Percentiles rank a stretch among this genome's conserved stretches.
phyloP scores from a whole-genome alignment of 2,888 invertebrate genomes.

The Spodoptera exigua region DNA sequence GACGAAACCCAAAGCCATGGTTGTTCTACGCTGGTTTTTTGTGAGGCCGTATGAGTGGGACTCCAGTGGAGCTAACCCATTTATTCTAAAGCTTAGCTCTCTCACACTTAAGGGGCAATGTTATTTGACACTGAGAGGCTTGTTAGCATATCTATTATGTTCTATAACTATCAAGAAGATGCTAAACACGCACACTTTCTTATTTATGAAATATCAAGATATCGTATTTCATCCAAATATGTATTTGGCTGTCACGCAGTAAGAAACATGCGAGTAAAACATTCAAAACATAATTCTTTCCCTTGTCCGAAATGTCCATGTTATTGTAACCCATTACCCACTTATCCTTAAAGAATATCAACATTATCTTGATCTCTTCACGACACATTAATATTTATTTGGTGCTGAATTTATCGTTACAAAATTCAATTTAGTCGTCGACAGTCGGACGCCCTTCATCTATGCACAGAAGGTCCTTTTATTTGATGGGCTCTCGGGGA shows the following conservation, averaged over 20 bases:
- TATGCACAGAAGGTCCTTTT: conserved; percentile 88
- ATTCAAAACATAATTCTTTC: conserved; percentile 6
- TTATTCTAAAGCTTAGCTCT: too few relatives aligned
- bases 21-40: too few relatives aligned
- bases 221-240: background rate
- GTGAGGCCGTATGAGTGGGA: too few relatives aligned
- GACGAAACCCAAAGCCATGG: too few relatives aligned
- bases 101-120: too few relatives aligned
- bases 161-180: too few relatives aligned
- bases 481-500: conserved; percentile 85
- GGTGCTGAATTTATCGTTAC: conserved; percentile 78
- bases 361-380: conserved; percentile 66
- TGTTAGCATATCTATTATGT: too few relatives aligned
- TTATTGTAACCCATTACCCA: conserved; percentile 16
- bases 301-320: conserved; percentile 2
- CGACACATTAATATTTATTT: conserved; percentile 77
- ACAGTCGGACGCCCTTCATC: conserved; percentile 86
- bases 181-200: too few relatives aligned
- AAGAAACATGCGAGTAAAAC: conserved; percentile 1
- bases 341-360: conserved; percentile 38
- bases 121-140: too few relatives aligned
- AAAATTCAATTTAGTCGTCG: conserved; percentile 87
- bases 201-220: too few relatives aligned
- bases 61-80: too few relatives aligned
- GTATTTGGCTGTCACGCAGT: background rate